These are phyloP conservation scores for Pollachius pollachius DNA, from an alignment of 2,113 vertebrate species.

Conservation along the genomic window DNA sequence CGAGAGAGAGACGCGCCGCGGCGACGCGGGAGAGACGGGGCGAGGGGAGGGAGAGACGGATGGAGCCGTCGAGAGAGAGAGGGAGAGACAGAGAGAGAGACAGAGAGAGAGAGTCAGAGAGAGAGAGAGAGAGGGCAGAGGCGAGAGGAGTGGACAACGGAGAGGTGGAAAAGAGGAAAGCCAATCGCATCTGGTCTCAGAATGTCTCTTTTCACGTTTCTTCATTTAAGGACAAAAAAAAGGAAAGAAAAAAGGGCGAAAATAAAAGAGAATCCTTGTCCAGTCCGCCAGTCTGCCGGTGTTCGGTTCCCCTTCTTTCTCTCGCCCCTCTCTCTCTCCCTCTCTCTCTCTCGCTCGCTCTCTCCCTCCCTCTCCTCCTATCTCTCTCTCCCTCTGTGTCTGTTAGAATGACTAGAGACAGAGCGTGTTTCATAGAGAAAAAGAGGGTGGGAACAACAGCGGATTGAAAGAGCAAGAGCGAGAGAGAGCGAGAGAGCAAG, in stretches of 20 bases:
- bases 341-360: too few species aligned
- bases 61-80: constrained; percentile 38
- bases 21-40: constrained; percentile 55
- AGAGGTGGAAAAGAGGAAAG: constrained; percentile 32
- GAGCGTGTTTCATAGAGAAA: constrained; percentile 59
- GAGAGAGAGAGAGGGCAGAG: constrained; percentile 30
- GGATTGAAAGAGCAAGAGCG: constrained; percentile 23
- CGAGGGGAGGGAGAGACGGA: constrained; percentile 25
- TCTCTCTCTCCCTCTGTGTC: constrained; percentile 47
- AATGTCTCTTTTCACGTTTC: constrained; percentile 66
- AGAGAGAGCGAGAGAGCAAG: too few species aligned
- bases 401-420: constrained; percentile 63
- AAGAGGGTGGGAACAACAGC: constrained; percentile 60
- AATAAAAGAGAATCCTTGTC: constrained; percentile 49
- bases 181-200: constrained; percentile 53
- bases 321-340: too few species aligned
- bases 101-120: constrained; percentile 20
- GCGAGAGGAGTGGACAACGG: constrained; percentile 24
- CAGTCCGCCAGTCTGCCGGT: constrained; percentile 64
- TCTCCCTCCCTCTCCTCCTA: constrained; percentile 17
- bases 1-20: not conserved
- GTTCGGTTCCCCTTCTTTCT: constrained; percentile 41
- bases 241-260: constrained; percentile 26
- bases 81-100: constrained; percentile 27
- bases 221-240: constrained; percentile 35